These are phyloP conservation scores for Gallinago undulata DNA, from an alignment of 2,113 vertebrate species.

Conservation along the genomic window DNA sequence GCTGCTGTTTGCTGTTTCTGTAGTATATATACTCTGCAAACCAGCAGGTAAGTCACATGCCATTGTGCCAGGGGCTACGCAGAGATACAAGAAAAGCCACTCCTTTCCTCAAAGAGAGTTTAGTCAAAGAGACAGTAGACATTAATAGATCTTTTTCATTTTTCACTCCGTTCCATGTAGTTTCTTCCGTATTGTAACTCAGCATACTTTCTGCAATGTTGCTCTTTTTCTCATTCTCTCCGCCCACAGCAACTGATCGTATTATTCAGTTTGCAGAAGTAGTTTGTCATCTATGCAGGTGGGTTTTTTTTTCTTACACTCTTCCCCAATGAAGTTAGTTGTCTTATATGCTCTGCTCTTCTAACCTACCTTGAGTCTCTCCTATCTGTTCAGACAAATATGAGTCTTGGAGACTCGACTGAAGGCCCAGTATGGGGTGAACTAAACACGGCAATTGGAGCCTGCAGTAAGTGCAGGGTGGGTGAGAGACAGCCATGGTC, in stretches of 20 bases:
- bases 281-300: not conserved
- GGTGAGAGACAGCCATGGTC: not conserved
- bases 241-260: not conserved
- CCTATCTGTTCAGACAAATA: not conserved
- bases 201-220: not conserved
- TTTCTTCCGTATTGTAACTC: not conserved
- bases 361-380: not conserved
- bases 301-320: not conserved
- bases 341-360: not conserved
- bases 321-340: not conserved
- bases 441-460: not conserved
- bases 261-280: not conserved
- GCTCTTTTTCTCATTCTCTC: not conserved
- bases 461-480: not conserved
- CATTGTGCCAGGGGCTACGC: not conserved
- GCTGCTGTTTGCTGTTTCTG: not conserved
- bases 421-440: not conserved
- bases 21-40: not conserved
- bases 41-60: fast-evolving
- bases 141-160: not conserved
- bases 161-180: not conserved
- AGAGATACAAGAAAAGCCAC: not conserved
- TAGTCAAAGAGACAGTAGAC: not conserved
- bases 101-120: not conserved
- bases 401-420: not conserved